These are phyloP conservation scores for Pandemis cinnamomeana DNA, from an alignment of 2,888 invertebrate genomes.

Conservation along the genomic window DNA sequence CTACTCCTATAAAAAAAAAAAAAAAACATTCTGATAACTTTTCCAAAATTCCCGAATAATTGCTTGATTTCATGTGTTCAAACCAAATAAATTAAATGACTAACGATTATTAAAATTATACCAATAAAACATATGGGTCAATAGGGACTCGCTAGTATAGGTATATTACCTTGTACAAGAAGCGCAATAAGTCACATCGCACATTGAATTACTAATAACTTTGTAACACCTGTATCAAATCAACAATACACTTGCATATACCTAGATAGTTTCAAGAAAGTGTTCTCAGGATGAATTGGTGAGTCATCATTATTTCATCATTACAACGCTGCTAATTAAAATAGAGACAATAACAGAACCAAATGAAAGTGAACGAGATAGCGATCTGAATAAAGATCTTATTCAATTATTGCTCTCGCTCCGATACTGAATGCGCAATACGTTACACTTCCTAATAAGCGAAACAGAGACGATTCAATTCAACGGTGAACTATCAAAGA, in stretches of 20 bases:
- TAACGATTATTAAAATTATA: too few relatives aligned
- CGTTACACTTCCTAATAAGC: conserved; percentile 37
- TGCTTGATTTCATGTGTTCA: too few relatives aligned
- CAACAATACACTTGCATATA: not conserved
- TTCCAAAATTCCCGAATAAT: too few relatives aligned
- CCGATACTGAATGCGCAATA: conserved; percentile 12
- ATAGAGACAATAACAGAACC: conserved; percentile 13
- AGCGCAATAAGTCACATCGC: not conserved
- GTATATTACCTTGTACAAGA: not conserved
- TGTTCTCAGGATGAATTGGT: not conserved
- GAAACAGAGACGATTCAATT: conserved; percentile 39
- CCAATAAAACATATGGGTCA: too few relatives aligned
- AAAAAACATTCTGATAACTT: too few relatives aligned
- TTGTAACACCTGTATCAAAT: not conserved
- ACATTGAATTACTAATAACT: not conserved
- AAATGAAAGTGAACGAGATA: conserved; percentile 20
- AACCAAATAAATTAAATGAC: too few relatives aligned
- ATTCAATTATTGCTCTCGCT: conserved; percentile 24
- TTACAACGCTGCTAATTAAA: conserved; percentile 10
- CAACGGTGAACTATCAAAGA: conserved; percentile 46
- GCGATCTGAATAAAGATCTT: conserved; percentile 19
- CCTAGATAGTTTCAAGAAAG: not conserved
- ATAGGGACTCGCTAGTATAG: too few relatives aligned
- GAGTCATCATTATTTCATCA: not conserved
- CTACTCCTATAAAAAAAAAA: too few relatives aligned